A percentile compares a stretch with the other conserved stretches of the same genome.
Evolutionary conservation across 2,113 vertebrate species (phyloP).

Genomic region (Macheiramphus alcinus): DNA sequence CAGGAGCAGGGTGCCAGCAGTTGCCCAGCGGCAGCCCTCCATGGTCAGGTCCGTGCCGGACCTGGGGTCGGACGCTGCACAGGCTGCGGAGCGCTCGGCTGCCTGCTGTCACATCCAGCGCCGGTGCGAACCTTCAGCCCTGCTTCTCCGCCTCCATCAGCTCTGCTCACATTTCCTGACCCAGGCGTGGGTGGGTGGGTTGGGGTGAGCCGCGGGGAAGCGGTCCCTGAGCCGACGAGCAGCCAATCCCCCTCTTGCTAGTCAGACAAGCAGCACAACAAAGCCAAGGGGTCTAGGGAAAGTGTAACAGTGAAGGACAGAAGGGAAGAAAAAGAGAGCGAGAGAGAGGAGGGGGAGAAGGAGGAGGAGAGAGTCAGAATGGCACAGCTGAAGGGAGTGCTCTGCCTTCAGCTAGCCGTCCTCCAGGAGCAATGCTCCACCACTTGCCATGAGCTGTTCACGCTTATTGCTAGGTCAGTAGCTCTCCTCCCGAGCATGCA

Average conservation of each 20-base stretch:
- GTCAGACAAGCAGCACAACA: conserved; percentile 78
- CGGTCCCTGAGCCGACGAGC: conserved; percentile 70
- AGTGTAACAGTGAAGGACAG: background rate
- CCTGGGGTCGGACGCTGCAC: background rate
- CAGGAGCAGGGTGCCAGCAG: conserved; percentile 67
- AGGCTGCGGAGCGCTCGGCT: conserved; percentile 35
- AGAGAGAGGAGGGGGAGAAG: conserved; percentile 25
- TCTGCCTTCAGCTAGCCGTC: conserved; percentile 8
- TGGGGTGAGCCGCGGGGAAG: conserved; percentile 70
- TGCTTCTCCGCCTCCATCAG: conserved; percentile 77
- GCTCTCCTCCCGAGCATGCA: conserved; percentile 46
- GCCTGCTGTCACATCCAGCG: conserved; percentile 73
- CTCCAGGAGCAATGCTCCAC: background rate
- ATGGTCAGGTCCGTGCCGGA: conserved; percentile 58
- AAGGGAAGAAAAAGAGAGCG: background rate
- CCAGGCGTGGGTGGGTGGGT: conserved; percentile 39
- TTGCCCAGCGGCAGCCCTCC: conserved; percentile 70
- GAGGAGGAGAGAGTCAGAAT: conserved; percentile 5
- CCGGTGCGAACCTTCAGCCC: conserved; percentile 62
- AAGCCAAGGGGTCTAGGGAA: conserved; percentile 49
- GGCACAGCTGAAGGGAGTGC: background rate
- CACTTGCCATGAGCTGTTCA: background rate
- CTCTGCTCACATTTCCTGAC: conserved; percentile 67
- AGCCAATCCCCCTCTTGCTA: conserved; percentile 83
- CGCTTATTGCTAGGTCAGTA: conserved; percentile 40